Conservation (phyloP, 1,140 invertebrate species). For the Ectropis grisescens region DNA sequence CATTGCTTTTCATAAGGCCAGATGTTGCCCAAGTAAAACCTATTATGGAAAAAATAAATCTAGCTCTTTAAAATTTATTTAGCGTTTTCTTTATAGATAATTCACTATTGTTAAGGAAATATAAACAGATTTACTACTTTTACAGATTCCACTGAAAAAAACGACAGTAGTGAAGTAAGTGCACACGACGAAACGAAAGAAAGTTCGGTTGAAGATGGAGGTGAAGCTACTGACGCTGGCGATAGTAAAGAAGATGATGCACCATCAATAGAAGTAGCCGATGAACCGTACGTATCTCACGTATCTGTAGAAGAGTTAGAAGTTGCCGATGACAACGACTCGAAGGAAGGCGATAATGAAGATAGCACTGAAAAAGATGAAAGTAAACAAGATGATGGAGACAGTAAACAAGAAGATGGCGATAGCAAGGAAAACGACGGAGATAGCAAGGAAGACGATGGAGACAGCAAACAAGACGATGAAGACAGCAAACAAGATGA, state of each 20-base stretch:
- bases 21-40: too few species aligned
- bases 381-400: too few species aligned
- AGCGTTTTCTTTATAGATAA: too few species aligned
- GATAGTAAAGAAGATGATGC: slow-evolving; percentile 43
- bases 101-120: too few species aligned
- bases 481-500: too few species aligned
- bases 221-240: slow-evolving; percentile 28
- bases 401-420: slow-evolving; percentile 1
- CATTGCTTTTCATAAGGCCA: too few species aligned
- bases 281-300: slow-evolving; percentile 63
- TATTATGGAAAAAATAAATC: too few species aligned
- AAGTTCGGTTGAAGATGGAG: slow-evolving; percentile 41
- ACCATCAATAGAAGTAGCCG: slow-evolving; percentile 58
- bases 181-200: slow-evolving; percentile 60
- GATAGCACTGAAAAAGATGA: slow-evolving; percentile 9
- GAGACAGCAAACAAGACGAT: too few species aligned
- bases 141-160: slow-evolving; percentile 56
- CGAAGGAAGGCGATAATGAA: too few species aligned
- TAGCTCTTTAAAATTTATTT: too few species aligned
- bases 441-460: too few species aligned
- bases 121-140: too few species aligned
- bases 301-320: slow-evolving; percentile 47
- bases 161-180: slow-evolving; percentile 63
- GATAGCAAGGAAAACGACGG: slow-evolving; percentile 3
- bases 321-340: slow-evolving; percentile 37